Conservation (phyloP, 2,888 invertebrate genomes). For the Pocota personata region DNA sequence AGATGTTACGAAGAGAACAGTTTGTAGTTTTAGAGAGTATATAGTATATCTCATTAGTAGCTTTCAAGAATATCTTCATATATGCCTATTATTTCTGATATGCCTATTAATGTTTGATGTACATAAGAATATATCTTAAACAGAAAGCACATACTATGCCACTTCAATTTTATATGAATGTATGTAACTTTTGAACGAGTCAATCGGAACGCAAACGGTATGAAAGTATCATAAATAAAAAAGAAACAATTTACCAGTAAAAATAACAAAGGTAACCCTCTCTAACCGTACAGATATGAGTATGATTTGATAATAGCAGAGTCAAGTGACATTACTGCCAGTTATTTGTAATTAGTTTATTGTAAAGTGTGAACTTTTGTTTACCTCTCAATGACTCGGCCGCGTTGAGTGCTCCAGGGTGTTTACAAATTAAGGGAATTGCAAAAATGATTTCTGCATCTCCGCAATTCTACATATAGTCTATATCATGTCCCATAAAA, state of each 20-base stretch:
- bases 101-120: background rate
- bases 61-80: too few species aligned
- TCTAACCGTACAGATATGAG: background rate
- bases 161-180: background rate
- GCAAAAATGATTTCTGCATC: background rate
- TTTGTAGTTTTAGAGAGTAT: too few species aligned
- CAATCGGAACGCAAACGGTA: background rate
- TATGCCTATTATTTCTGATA: too few species aligned
- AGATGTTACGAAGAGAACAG: too few species aligned
- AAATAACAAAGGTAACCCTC: background rate
- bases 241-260: background rate
- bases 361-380: constrained; percentile 9
- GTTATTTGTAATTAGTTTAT: constrained; percentile 18
- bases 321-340: constrained; percentile 3
- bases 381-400: background rate
- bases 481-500: background rate
- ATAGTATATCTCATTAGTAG: too few species aligned
- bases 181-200: background rate
- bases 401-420: background rate
- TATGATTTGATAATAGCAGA: background rate
- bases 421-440: background rate
- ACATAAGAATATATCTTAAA: background rate
- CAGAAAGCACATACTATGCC: background rate
- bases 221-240: background rate
- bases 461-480: background rate